Conservation (phyloP, 2,113 vertebrate species). For the Zapus hudsonius region DNA sequence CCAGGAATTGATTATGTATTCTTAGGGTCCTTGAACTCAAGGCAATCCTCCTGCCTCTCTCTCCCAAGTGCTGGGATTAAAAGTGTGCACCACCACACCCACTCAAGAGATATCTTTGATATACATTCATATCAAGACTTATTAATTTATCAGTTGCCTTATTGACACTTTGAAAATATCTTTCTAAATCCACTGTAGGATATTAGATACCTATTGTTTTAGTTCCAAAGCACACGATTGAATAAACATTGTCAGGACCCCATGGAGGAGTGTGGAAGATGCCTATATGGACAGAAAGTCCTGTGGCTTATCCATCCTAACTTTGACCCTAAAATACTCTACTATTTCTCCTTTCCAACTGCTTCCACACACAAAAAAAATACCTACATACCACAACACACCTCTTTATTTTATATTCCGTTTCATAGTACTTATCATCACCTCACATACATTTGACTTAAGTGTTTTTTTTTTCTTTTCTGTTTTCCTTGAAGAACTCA, state of each 20-base stretch:
- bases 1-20: too few relatives aligned
- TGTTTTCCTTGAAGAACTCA: not conserved
- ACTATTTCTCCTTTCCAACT: not conserved
- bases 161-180: slow-evolving; percentile 4
- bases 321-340: not conserved
- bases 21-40: too few relatives aligned
- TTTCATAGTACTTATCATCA: not conserved
- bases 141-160: not conserved
- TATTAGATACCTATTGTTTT: not conserved
- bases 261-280: not conserved
- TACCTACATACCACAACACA: not conserved
- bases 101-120: not conserved
- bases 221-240: not conserved
- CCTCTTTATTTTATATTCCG: not conserved
- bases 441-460: not conserved
- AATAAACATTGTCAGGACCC: not conserved
- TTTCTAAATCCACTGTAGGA: not conserved
- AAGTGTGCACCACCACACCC: too few relatives aligned
- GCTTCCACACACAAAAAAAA: not conserved
- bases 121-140: not conserved
- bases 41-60: too few relatives aligned
- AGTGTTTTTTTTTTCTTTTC: not conserved
- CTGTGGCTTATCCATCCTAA: not conserved
- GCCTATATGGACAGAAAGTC: not conserved
- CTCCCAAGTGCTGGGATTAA: too few relatives aligned